Conservation (phyloP, 2,113 vertebrate genomes). For the Echinops telfairi region DNA sequence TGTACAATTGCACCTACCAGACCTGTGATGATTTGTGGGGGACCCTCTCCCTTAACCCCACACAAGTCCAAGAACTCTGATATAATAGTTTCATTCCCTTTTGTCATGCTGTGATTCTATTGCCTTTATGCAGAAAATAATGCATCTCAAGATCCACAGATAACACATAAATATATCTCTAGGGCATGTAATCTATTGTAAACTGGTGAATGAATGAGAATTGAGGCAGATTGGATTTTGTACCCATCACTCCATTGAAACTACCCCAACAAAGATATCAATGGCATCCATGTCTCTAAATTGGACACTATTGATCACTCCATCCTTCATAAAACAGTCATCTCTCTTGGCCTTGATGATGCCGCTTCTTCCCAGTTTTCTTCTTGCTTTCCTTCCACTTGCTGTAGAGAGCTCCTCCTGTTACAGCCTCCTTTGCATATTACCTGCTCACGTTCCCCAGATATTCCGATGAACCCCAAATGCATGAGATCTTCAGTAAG, state of each 20-base stretch:
- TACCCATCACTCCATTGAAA: not conserved
- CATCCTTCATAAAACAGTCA: not conserved
- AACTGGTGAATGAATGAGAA: not conserved
- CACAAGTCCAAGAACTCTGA: conserved; percentile 75
- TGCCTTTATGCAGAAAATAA: not conserved
- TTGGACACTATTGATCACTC: not conserved
- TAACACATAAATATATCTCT: not conserved
- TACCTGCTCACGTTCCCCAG: not conserved
- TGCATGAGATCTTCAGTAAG: not conserved
- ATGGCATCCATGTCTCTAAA: not conserved
- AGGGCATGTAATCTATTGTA: not conserved
- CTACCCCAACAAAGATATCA: not conserved
- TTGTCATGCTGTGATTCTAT: conserved; percentile 6
- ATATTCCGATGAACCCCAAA: not conserved
- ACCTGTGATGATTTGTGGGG: no score
- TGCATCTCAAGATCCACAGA: not conserved
- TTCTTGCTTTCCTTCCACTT: not conserved
- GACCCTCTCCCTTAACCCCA: no score
- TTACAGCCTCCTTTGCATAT: not conserved
- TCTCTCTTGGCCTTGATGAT: not conserved
- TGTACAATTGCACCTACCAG: no score
- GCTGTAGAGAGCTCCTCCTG: not conserved
- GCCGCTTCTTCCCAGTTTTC: not conserved
- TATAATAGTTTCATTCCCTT: conserved; percentile 34
- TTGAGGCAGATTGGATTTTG: not conserved